These are phyloP conservation scores for Colostygia pectinataria DNA, from an alignment of 2,888 invertebrate genomes.

Conservation along the genomic window DNA sequence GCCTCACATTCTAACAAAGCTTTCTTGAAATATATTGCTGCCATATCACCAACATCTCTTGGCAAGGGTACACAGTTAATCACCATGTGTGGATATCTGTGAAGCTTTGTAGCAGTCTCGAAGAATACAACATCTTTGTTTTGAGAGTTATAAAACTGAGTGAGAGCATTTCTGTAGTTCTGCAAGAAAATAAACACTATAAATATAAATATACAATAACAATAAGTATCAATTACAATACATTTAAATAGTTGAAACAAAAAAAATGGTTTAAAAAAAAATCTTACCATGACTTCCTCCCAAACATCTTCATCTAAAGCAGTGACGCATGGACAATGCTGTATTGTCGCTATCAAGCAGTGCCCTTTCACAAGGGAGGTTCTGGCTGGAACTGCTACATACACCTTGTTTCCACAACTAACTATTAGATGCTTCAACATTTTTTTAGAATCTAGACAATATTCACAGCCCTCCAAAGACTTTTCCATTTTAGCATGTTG, in stretches of 20 bases:
- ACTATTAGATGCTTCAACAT: constrained; percentile 94
- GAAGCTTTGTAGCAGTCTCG: constrained; percentile 91
- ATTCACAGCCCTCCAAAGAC: constrained; percentile 90
- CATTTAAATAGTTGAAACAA: too few relatives aligned
- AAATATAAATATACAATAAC: too few relatives aligned
- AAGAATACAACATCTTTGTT: constrained; percentile 94
- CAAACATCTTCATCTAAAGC: constrained; percentile 97
- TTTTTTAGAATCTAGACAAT: constrained; percentile 91
- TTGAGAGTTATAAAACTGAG: constrained; percentile 88
- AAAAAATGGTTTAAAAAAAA: neutral
- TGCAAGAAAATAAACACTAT: constrained; percentile 48
- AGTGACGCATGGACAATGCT: constrained; percentile 91
- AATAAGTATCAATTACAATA: too few relatives aligned
- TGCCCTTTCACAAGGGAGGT: constrained; percentile 93
- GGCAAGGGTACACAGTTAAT: constrained; percentile 95
- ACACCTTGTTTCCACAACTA: constrained; percentile 91
- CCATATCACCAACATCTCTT: constrained; percentile 91
- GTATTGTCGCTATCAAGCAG: constrained; percentile 92
- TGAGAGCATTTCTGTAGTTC: constrained; percentile 90
- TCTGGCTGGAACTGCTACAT: constrained; percentile 90
- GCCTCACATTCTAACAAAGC: constrained; percentile 96
- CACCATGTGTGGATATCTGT: constrained; percentile 91
- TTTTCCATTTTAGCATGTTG: constrained; percentile 88
- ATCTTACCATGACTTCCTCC: constrained; percentile 90
- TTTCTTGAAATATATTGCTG: constrained; percentile 99